Base-by-base conservation (phyloP, 2,888 invertebrate genomes). In the Carpatolechia fugitivella region DNA sequence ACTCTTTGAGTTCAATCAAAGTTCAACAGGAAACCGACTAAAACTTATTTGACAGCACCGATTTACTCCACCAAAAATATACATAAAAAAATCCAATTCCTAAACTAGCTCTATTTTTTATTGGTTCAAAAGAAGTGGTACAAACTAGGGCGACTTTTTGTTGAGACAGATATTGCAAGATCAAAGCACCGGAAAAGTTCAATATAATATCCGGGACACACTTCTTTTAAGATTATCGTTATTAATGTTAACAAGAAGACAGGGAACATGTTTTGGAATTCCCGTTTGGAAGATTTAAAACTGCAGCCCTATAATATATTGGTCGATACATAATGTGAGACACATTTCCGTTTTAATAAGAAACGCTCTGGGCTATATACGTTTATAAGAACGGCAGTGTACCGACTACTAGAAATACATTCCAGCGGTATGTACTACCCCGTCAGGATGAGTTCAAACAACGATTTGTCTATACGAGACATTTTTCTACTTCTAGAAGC, bases 101-200 rank as follows among this genome's bases (percentile, higher is more conserved):
- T 10, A 41, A 29, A 29, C n/a, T 3, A 14, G 1, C 14, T 44
- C 5, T 1, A 30, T 47, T 47, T 16, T 47, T 47, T 14, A 47
- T 31, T 30, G 47, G 13, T 31, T 13, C 10, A 13, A 11, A 5
- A 10, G 11, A 8, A 1, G 1, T 35, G 8, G 18, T 33, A 48
- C 33, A 33, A 33, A 48, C 35, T 5, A 18, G 20, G 10, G 11
- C n/a, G 35, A 35, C 33, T 20, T 49, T 49, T 18, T 33, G 24
- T 47, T 8, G 13, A 33, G 24, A 46, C 33, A 56, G 52, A 52
- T 56, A 59, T 59, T 59, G 56, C 30, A 20, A 71, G 74, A 82
- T 83, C 82, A 84, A 83, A 84, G 81, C 52, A 47, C 74, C 76
- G 80, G 81, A 83, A 66, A 63, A 59, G 66, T 24, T 62, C 71